A percentile compares a stretch with the other conserved stretches of the same genome.
phyloP scores from a whole-genome alignment of 2,888 invertebrate genomes.

The Vannuccia rotundouncinata region DNA sequence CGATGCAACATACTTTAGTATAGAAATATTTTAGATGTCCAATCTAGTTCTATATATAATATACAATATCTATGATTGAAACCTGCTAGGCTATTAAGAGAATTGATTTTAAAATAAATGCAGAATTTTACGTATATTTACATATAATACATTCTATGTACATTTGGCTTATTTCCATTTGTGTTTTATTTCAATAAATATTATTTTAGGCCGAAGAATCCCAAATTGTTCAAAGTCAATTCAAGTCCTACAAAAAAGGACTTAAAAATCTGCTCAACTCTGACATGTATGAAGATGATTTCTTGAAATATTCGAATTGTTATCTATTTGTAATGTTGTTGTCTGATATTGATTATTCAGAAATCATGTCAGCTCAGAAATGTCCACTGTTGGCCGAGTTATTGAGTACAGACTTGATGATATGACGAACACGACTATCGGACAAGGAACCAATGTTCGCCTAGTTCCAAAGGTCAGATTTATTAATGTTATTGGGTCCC shows the following conservation, averaged over 20 bases:
- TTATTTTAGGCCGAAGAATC: slow-evolving; percentile 39
- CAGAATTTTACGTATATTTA: too few relatives aligned
- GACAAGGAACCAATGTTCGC: slow-evolving; percentile 40
- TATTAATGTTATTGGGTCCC: too few relatives aligned
- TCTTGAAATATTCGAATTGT: neutral
- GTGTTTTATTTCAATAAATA: neutral
- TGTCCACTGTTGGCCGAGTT: slow-evolving; percentile 44
- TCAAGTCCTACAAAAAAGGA: slow-evolving; percentile 37
- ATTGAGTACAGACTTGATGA: slow-evolving; percentile 44
- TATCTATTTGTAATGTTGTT: neutral
- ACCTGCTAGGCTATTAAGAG: too few relatives aligned
- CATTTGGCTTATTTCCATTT: too few relatives aligned
- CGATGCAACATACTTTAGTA: too few relatives aligned
- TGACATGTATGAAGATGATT: slow-evolving; percentile 25
- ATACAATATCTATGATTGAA: too few relatives aligned
- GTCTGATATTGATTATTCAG: too few relatives aligned
- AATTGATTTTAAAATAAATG: too few relatives aligned
- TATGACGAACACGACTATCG: slow-evolving; percentile 42
- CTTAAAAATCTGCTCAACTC: slow-evolving; percentile 35
- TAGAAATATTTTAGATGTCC: too few relatives aligned
- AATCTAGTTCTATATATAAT: too few relatives aligned
- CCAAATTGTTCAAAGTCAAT: slow-evolving; percentile 30
- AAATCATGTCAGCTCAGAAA: slow-evolving; percentile 44
- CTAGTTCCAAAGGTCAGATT: slow-evolving; percentile 36
- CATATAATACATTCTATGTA: too few relatives aligned